phyloP scores from a whole-genome alignment of 2,888 invertebrate genomes.

The Eubasilissa splendida region DNA sequence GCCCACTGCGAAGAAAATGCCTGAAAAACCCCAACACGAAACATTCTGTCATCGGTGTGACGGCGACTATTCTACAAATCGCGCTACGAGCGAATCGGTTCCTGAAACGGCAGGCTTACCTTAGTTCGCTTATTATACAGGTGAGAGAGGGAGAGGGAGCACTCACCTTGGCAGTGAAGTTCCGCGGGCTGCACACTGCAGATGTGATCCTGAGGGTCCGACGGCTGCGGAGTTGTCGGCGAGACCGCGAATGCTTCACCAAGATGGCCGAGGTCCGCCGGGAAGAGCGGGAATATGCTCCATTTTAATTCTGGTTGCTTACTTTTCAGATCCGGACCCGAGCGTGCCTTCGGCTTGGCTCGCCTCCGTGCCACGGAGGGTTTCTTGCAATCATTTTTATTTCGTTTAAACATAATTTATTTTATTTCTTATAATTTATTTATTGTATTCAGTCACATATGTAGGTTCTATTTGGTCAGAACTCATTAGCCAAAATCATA shows the following conservation, averaged over 20 bases:
- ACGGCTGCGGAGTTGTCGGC: neutral
- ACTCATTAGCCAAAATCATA: too few relatives aligned
- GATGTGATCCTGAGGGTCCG: neutral
- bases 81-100: slow-evolving; percentile 40
- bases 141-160: slow-evolving; percentile 11
- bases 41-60: slow-evolving; percentile 19
- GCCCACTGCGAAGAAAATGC: slow-evolving; percentile 2
- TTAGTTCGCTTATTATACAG: slow-evolving; percentile 33
- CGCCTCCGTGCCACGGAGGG: slow-evolving; percentile 21
- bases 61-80: neutral
- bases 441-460: too few relatives aligned
- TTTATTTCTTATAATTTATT: too few relatives aligned
- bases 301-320: slow-evolving; percentile 58
- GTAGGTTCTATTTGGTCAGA: too few relatives aligned
- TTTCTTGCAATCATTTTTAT: neutral
- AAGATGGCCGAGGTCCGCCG: slow-evolving; percentile 49
- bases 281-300: slow-evolving; percentile 51
- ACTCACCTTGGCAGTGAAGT: slow-evolving; percentile 33
- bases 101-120: slow-evolving; percentile 38
- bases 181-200: neutral
- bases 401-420: too few relatives aligned
- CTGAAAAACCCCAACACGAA: neutral
- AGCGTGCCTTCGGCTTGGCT: slow-evolving; percentile 11
- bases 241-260: slow-evolving; percentile 3
- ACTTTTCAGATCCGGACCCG: slow-evolving; percentile 55